Evolutionary conservation across 2,113 vertebrate species (phyloP).

Genomic region (Osmerus mordax): DNA sequence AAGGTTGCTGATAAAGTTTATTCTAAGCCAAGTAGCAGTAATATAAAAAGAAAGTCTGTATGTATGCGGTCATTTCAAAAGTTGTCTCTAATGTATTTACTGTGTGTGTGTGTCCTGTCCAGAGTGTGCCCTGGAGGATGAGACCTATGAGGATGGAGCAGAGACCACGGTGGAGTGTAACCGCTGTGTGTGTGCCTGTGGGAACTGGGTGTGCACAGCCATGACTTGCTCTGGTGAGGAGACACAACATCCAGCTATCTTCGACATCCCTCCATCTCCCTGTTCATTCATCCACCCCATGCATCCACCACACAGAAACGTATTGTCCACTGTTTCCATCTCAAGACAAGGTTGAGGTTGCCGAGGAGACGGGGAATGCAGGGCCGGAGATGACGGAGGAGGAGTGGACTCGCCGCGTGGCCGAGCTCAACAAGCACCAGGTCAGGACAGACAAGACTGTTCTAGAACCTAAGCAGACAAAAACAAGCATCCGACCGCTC

Average conservation of each 20-base stretch:
- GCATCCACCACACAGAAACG: too few species aligned
- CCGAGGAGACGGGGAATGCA: constrained; percentile 61
- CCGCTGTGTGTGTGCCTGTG: constrained; percentile 95
- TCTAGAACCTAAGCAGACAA: neutral
- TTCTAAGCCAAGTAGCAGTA: too few species aligned
- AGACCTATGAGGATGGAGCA: constrained; percentile 89
- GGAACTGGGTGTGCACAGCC: constrained; percentile 98
- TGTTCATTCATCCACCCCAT: neutral
- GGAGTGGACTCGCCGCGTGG: constrained; percentile 85
- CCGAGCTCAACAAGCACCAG: constrained; percentile 96
- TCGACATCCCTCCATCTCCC: neutral
- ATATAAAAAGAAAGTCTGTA: neutral
- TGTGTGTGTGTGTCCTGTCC: constrained; percentile 16
- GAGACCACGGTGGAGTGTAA: constrained; percentile 97
- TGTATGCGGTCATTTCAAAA: neutral
- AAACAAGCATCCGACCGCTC: neutral
- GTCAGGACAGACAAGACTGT: constrained; percentile 55
- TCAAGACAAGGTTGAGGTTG: constrained; percentile 74
- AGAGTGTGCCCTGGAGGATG: constrained; percentile 97
- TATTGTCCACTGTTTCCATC: constrained; percentile 19
- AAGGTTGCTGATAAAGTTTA: too few species aligned
- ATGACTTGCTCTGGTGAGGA: constrained; percentile 90
- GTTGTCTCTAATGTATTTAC: neutral
- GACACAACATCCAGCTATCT: neutral
- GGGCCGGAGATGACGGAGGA: constrained; percentile 86